Conservation (phyloP, 2,888 invertebrate genomes). For the Ecdyonurus torrentis region DNA sequence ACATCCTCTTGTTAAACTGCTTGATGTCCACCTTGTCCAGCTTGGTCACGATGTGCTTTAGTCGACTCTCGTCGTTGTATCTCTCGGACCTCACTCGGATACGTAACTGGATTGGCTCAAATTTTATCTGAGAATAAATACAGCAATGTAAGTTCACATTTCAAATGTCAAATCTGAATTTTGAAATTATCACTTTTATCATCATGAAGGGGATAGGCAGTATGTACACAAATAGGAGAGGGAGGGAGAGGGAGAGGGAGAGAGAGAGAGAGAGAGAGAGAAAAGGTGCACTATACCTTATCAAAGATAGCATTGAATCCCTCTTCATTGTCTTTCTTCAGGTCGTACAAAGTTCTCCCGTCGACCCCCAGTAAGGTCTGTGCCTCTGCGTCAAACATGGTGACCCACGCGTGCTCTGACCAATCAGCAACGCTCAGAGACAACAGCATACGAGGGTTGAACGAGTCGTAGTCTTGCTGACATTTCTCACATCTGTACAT, state of each 20-base stretch:
- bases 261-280: too few species aligned
- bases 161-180: too few species aligned
- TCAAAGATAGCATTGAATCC: constrained; percentile 51
- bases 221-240: too few species aligned
- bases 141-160: too few species aligned
- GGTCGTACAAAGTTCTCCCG: constrained; percentile 57
- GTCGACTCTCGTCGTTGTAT: background rate
- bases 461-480: constrained; percentile 62
- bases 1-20: background rate
- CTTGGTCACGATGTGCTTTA: background rate
- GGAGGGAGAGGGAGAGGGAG: too few species aligned
- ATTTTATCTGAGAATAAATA: too few species aligned
- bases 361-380: constrained; percentile 55
- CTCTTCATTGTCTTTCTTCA: constrained; percentile 34
- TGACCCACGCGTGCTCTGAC: constrained; percentile 77
- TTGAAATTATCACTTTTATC: too few species aligned
- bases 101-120: background rate
- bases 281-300: constrained; percentile 47
- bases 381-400: constrained; percentile 72
- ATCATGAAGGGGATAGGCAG: too few species aligned
- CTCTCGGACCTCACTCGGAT: background rate
- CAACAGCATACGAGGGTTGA: constrained; percentile 68
- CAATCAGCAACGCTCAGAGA: constrained; percentile 74
- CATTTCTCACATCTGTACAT: constrained; percentile 93
- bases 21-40: background rate